Evolutionary conservation across 2,888 invertebrate genomes (phyloP).

Genomic region (Selenia dentaria): DNA sequence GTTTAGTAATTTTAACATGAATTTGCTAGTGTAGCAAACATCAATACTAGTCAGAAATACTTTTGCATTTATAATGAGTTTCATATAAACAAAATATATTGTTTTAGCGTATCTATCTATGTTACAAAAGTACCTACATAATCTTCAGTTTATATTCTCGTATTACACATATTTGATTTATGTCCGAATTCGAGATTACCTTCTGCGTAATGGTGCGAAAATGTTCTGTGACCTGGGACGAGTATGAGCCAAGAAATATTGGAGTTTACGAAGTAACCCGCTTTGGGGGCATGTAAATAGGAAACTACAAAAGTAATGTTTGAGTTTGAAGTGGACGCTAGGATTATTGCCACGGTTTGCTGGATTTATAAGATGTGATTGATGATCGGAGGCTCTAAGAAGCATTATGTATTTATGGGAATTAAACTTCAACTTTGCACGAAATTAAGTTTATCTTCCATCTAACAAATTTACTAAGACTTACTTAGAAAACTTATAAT

Average conservation of each 20-base stretch:
- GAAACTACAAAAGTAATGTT: conserved; percentile 80
- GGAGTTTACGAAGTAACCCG: conserved; percentile 79
- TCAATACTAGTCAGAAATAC: too few species aligned
- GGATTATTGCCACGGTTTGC: conserved; percentile 63
- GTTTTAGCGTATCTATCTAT: too few species aligned
- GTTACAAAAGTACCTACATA: too few species aligned
- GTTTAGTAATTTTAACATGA: too few species aligned
- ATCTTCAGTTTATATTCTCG: too few species aligned
- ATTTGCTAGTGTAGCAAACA: too few species aligned
- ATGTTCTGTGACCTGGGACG: conserved; percentile 36
- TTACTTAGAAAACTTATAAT: too few species aligned
- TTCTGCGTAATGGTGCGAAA: conserved; percentile 19
- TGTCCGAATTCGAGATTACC: conserved; percentile 10
- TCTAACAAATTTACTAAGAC: too few species aligned
- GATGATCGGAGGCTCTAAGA: conserved; percentile 32
- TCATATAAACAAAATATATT: too few species aligned
- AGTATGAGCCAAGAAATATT: conserved; percentile 76
- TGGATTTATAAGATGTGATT: conserved; percentile 59
- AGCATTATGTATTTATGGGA: conserved; percentile 12
- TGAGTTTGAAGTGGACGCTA: conserved; percentile 70
- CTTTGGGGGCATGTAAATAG: conserved; percentile 82
- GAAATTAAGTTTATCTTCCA: too few species aligned
- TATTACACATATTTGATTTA: too few species aligned
- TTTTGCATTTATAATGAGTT: too few species aligned
- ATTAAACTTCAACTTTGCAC: conserved; percentile 4